Evolutionary conservation across 2,113 vertebrate species (phyloP).

Genomic region (Ciconia boyciana): DNA sequence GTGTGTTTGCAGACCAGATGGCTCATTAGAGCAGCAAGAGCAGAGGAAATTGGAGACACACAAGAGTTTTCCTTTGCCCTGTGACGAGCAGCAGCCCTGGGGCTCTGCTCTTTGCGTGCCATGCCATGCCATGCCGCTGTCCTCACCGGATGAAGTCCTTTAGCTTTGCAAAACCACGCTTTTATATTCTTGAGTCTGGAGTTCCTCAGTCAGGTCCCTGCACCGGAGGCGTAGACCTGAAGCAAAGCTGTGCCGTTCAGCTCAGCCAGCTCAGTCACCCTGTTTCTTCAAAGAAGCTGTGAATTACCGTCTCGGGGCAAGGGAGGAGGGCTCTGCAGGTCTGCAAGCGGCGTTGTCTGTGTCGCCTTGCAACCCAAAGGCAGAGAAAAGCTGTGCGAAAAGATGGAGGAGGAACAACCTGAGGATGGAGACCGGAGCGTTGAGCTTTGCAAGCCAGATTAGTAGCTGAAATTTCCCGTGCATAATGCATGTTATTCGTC

Average conservation of each 20-base stretch:
- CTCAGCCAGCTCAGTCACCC: not conserved
- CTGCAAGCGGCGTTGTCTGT: rapidly evolving
- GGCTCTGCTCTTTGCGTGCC: not conserved
- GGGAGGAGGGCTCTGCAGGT: not conserved
- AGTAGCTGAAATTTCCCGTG: not conserved
- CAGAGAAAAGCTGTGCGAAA: not conserved
- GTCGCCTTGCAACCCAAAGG: not conserved
- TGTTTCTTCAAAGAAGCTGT: not conserved
- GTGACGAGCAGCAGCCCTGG: slow-evolving; percentile 10
- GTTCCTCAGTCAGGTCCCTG: not conserved
- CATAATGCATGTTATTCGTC: not conserved
- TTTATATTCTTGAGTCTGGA: not conserved
- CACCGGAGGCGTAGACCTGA: not conserved
- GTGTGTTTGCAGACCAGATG: slow-evolving; percentile 26
- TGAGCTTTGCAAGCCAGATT: not conserved
- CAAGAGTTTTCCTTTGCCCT: not conserved
- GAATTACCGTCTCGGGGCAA: rapidly evolving
- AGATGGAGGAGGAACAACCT: not conserved
- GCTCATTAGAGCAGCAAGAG: slow-evolving; percentile 34
- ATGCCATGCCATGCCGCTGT: not conserved
- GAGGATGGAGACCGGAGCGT: not conserved
- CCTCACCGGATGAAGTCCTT: not conserved
- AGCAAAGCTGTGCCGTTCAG: not conserved
- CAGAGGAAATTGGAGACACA: slow-evolving; percentile 35
- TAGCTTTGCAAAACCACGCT: not conserved